Base-by-base conservation (phyloP, 2,797 vertebrate species). In the Myotis findleyi region DNA sequence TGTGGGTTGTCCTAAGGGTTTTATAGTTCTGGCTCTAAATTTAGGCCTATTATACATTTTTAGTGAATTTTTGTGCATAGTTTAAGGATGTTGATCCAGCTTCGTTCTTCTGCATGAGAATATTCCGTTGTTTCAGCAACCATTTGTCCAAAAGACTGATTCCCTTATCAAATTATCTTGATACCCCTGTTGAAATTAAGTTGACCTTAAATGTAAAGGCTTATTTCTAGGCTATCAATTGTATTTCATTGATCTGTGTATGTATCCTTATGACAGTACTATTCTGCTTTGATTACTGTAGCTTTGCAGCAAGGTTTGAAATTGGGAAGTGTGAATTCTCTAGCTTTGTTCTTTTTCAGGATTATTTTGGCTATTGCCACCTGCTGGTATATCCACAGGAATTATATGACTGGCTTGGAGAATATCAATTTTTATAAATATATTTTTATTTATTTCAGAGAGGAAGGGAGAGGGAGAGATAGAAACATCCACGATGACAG, bases 231-330 rank as follows among this genome's bases (percentile, higher is more conserved):
- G 10, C 14, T 66, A 4, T 66, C 55, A 72, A 0, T 49, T 91
- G 76, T 91, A 2, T 81, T 82, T 82, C 8, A 23, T 75, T 82
- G 77, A 64, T n/a, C 44, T 81, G 4, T 72, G 5, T 44, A 12
- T 53, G 7, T 87, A 2, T 62, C 51, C 77, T 88, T 88, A 30
- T 17, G 38, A 36, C 18, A 82, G 49, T 36, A 57, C 69, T 68
- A 25, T 23, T 81, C 36, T 62, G 17, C 51, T 8, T 57, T 33
- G 44, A 53, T 53, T 38, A 51, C 12, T 79, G 1, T 90, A 94
- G 73, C 47, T 86, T 90, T 73, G 30, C 47, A 55, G 66, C 44
- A 87, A 44, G 53, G n/a, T 92, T 83, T 77, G 77, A 88, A 83
- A 71, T 72, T 71, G 41, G 6, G 3, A 30, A 53, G 25, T 83